A percentile compares a stretch with the other conserved stretches of the same genome.
Evolutionary conservation across 1,140 invertebrate genomes (phyloP).

Genomic region (Macrocentrus cingulum): DNA sequence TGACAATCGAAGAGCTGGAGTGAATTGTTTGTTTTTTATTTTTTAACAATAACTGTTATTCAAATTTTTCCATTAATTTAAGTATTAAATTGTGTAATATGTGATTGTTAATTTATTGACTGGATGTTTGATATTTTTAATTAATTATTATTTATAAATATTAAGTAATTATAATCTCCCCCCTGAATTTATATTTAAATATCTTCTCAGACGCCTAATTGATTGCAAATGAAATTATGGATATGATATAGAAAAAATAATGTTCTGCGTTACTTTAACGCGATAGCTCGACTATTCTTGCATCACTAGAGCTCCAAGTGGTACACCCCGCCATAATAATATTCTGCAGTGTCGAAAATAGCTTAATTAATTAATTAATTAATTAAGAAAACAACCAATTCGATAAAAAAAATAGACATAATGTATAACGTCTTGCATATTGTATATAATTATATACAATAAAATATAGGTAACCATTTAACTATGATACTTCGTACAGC

Average conservation of each 20-base stretch:
- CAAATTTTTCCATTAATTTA: too few relatives aligned
- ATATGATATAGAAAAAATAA: neutral
- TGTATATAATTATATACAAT: constrained; percentile 57
- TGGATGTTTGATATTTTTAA: too few relatives aligned
- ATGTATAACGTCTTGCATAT: constrained; percentile 47
- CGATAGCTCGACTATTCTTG: constrained; percentile 32
- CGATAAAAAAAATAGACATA: constrained; percentile 38
- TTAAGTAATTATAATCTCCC: neutral
- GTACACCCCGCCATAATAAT: constrained; percentile 45
- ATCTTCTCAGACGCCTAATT: neutral
- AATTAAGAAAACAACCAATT: constrained; percentile 26
- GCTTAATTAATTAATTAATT: neutral
- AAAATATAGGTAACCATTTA: constrained; percentile 41
- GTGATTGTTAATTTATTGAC: too few relatives aligned
- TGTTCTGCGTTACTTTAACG: constrained; percentile 15
- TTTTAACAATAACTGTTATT: neutral
- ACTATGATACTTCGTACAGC: constrained; percentile 38
- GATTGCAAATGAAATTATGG: neutral
- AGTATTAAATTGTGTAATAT: too few relatives aligned
- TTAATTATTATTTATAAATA: too few relatives aligned
- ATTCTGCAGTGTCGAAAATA: constrained; percentile 33
- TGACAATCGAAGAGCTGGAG: neutral
- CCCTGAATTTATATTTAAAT: neutral
- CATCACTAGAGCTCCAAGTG: neutral
- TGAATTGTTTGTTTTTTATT: neutral